phyloP scores from a whole-genome alignment of 2,888 invertebrate species.

The Acanthopleura granulata region DNA sequence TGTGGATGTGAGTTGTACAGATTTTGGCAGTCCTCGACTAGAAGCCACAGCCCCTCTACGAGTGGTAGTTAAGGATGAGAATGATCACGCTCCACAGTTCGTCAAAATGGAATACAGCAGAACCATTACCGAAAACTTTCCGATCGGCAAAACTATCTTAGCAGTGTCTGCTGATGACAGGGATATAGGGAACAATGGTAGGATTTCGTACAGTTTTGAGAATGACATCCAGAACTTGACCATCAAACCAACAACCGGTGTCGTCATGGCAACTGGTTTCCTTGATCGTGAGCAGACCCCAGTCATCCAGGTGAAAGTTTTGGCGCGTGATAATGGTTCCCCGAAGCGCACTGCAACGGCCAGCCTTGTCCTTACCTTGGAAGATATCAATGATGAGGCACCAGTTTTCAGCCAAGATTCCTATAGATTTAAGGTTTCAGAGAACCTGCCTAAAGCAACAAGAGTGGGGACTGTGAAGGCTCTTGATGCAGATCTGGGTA shows the following conservation, averaged over 20 bases:
- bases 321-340: constrained; percentile 20
- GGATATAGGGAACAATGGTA: constrained; percentile 16
- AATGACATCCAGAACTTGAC: not conserved
- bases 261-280: constrained; percentile 6
- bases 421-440: constrained; percentile 3
- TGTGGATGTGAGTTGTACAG: not conserved
- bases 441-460: not conserved
- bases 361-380: not conserved
- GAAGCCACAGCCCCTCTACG: not conserved
- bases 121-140: constrained; percentile 17
- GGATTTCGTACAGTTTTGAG: not conserved
- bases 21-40: not conserved
- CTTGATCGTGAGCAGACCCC: constrained; percentile 19
- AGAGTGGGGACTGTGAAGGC: constrained; percentile 2
- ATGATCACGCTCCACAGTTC: constrained; percentile 19
- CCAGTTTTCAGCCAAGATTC: not conserved
- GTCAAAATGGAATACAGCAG: not conserved
- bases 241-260: constrained; percentile 1
- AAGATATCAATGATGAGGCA: constrained; percentile 11
- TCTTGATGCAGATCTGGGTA: not conserved
- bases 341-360: constrained; percentile 9
- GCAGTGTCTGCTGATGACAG: constrained; percentile 15
- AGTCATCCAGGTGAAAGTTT: not conserved
- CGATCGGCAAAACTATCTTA: not conserved
- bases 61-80: constrained; percentile 19